Base-by-base conservation (phyloP, 2,888 invertebrate genomes). In the Endomychus coccineus region DNA sequence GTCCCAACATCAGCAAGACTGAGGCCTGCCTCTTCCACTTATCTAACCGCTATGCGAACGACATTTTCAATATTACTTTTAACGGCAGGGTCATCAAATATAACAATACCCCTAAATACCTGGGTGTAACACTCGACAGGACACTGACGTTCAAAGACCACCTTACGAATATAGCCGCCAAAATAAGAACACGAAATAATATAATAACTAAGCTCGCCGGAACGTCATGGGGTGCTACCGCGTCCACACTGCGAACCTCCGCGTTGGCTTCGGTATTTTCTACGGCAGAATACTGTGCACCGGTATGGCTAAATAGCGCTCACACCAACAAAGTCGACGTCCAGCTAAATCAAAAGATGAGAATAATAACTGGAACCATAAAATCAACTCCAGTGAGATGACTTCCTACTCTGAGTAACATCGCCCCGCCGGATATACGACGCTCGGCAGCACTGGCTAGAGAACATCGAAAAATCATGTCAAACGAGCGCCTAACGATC, bases 61-160 rank as follows among this genome's bases (percentile, higher is more conserved):
- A 12, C 23, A 14, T 19, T 19, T 12, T 37, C 11, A 25, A 37
- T 17, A 16, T 32, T 6, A 14, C 13, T 13, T 24, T 30, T 14
- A 32, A 37, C 16, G 31, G 25, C 24, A 25, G 12, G 11, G 13
- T 21, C 9, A 10, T 21, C 5, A 19, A 21, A 21, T 12, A 31
- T 12, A 31, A 31, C 31, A 31, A 31, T 5, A 15, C 15, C 1
- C 16, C 16, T 15, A 3, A 10, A 15, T 49, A 46, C 33, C 34
- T 48, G n/a, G 44, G 43, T 12, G 24, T 46, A 10, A 46, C 36
- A 19, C 34, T 49, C 29, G 38, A 48, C 35, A 32, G 47, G n/a
- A 36, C 40, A 7, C 40, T 49, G 10, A 41, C 42, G 12, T 46
- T 36, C 36, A 38, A 40, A 28, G 11, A 28, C 7, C 49, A 44